Percentiles rank a stretch among this genome's conserved stretches.
phyloP scores from a whole-genome alignment of 2,888 invertebrate species.

The Aporophyla nigra region DNA sequence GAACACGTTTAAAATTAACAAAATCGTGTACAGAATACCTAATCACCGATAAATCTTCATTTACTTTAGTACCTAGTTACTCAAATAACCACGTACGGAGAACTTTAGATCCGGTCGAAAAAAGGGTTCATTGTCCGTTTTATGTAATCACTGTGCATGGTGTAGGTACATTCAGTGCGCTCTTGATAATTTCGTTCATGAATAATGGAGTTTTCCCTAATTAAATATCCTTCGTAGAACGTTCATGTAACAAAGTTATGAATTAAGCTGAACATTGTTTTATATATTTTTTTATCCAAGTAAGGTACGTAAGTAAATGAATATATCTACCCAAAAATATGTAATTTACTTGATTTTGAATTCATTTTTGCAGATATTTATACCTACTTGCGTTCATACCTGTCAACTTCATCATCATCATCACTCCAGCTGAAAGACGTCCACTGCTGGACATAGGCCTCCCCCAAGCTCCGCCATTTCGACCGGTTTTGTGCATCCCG shows the following conservation, averaged over 20 bases:
- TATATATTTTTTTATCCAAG: not conserved
- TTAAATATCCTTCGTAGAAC: conserved; percentile 21
- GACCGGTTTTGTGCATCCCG: no score
- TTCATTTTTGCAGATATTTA: no score
- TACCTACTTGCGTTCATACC: not conserved
- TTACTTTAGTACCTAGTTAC: conserved; percentile 36
- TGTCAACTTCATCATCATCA: no score
- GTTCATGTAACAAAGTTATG: not conserved
- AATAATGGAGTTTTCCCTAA: conserved; percentile 57
- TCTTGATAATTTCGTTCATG: conserved; percentile 64
- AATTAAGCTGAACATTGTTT: not conserved
- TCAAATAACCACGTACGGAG: conserved; percentile 52
- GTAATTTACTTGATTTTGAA: not conserved
- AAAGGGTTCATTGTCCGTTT: conserved; percentile 80
- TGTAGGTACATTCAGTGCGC: conserved; percentile 51
- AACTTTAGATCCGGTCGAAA: conserved; percentile 72
- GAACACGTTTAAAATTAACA: not conserved
- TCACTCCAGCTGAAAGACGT: no score
- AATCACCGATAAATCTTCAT: not conserved
- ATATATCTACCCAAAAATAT: not conserved
- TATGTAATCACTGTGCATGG: conserved; percentile 81
- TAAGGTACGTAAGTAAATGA: not conserved
- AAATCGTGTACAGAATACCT: conserved; percentile 14
- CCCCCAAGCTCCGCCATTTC: no score
- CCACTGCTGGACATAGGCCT: no score